phyloP scores from a whole-genome alignment of 2,113 vertebrate genomes.

The Xenus cinereus region DNA sequence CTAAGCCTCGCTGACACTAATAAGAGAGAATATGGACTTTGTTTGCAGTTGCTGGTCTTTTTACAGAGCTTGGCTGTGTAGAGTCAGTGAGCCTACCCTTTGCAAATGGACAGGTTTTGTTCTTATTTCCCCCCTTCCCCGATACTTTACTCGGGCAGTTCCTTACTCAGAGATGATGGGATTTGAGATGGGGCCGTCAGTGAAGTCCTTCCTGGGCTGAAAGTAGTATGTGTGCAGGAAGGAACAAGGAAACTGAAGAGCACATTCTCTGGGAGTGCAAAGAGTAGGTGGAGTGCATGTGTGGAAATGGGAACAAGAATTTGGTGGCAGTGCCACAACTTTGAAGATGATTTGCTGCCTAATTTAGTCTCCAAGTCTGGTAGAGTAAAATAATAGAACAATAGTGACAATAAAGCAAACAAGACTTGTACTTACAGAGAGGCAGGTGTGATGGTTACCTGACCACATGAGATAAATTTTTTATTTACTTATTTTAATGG shows the following conservation, averaged over 20 bases:
- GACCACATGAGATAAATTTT: not conserved
- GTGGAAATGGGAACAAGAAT: not conserved
- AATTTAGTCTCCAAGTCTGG: not conserved
- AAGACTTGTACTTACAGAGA: not conserved
- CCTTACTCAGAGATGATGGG: not conserved
- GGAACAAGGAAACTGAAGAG: not conserved
- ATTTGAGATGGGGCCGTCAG: not conserved
- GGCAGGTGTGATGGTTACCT: not conserved
- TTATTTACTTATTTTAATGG: not conserved
- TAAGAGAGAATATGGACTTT: not conserved
- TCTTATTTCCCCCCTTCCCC: not conserved
- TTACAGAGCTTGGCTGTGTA: not conserved
- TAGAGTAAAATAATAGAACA: not conserved
- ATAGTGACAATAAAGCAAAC: not conserved
- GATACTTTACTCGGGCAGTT: not conserved
- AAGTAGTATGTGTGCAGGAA: not conserved
- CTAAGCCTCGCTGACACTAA: not conserved
- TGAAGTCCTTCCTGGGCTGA: not conserved
- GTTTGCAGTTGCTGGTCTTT: not conserved
- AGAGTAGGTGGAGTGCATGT: not conserved
- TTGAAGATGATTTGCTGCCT: not conserved
- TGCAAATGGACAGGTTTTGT: not conserved
- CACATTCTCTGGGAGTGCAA: not conserved
- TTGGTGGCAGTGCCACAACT: not conserved
- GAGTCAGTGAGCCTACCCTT: not conserved